Conservation (phyloP, 2,797 vertebrate genomes). For the Enteromius radiatus region DNA sequence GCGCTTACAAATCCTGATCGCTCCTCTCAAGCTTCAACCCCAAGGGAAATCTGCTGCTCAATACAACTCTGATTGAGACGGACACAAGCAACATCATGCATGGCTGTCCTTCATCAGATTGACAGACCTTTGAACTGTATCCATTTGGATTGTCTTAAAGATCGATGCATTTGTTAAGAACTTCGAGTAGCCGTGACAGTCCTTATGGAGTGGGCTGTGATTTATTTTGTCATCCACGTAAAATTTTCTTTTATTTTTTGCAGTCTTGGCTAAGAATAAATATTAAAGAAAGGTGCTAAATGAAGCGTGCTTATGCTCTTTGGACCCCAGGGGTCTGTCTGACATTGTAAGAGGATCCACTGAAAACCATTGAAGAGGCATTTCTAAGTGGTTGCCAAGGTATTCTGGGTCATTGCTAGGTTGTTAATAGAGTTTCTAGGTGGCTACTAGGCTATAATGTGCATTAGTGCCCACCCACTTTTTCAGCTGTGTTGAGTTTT, state of each 20-base stretch:
- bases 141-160: slow-evolving; percentile 21
- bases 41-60: slow-evolving; percentile 41
- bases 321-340: neutral
- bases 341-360: neutral
- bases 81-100: slow-evolving; percentile 24
- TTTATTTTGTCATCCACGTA: slow-evolving; percentile 9
- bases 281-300: slow-evolving; percentile 3
- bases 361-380: neutral
- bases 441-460: neutral
- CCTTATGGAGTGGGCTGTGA: neutral
- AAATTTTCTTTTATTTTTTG: neutral
- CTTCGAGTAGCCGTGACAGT: slow-evolving; percentile 2
- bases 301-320: neutral
- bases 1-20: slow-evolving; percentile 22
- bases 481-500: neutral
- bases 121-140: slow-evolving; percentile 33
- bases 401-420: neutral
- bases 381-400: neutral
- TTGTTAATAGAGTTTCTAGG: neutral
- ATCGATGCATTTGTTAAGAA: slow-evolving; percentile 27
- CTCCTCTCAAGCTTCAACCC: neutral
- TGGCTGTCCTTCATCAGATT: slow-evolving; percentile 19
- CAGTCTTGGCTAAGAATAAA: neutral
- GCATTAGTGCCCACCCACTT: neutral
- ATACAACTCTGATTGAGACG: slow-evolving; percentile 35